Evolutionary conservation across 1,140 invertebrate genomes (phyloP).

Genomic region (Aphis gossypii): DNA sequence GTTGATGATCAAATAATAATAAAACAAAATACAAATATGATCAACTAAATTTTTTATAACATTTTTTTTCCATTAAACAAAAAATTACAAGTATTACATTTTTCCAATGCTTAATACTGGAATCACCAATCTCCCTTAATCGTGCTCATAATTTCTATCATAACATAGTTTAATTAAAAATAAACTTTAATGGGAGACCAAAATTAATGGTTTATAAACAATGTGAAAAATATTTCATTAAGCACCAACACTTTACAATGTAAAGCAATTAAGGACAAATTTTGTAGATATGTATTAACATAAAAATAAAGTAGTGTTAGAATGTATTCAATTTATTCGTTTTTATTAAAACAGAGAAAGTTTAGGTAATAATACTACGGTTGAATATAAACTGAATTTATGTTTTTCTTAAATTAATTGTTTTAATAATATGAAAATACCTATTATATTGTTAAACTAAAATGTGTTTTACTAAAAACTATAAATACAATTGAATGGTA

Average conservation of each 20-base stretch:
- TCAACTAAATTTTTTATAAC: background rate
- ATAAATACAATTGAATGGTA: too few relatives aligned
- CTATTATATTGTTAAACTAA: background rate
- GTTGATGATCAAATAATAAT: background rate
- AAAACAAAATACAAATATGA: background rate
- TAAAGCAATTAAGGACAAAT: slow-evolving; percentile 3
- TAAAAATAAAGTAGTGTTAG: background rate
- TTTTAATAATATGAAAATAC: background rate
- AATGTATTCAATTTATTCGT: background rate
- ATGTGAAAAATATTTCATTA: too few relatives aligned
- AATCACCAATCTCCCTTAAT: background rate
- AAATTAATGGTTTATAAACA: background rate
- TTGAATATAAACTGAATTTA: background rate
- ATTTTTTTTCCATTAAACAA: background rate
- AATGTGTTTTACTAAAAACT: background rate
- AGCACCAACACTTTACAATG: background rate
- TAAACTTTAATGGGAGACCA: background rate
- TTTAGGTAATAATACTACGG: background rate
- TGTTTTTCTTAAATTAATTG: background rate
- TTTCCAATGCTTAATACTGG: background rate
- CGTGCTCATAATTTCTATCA: background rate
- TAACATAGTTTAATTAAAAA: background rate
- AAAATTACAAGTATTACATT: background rate
- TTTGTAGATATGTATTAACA: background rate
- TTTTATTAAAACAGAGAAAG: background rate